Conservation (phyloP, 2,888 invertebrate species). For the Eupithecia dodoneata region DNA sequence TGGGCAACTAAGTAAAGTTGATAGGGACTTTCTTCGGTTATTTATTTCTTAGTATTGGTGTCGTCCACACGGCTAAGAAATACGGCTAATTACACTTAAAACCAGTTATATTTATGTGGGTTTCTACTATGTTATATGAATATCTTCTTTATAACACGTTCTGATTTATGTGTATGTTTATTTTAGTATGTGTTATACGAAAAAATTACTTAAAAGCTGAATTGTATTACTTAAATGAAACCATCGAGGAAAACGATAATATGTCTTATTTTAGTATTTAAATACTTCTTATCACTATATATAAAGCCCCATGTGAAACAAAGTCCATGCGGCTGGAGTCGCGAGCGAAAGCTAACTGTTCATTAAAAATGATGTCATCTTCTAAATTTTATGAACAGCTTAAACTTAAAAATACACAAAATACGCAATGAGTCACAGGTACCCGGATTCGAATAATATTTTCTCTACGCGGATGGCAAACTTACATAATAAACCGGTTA, state of each 20-base stretch:
- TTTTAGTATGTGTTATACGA: not conserved
- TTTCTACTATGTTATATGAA: not conserved
- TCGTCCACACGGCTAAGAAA: too few relatives aligned
- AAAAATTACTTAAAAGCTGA: not conserved
- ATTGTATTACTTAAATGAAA: not conserved
- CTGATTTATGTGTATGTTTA: too few relatives aligned
- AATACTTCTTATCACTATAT: not conserved
- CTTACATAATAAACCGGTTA: conserved; percentile 63
- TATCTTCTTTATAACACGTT: not conserved
- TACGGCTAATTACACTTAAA: not conserved
- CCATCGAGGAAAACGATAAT: not conserved
- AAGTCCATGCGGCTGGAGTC: not conserved
- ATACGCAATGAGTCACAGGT: conserved; percentile 55
- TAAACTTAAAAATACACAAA: conserved; percentile 35
- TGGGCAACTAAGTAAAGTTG: not conserved
- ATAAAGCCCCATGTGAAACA: not conserved
- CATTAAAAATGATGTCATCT: conserved; percentile 21
- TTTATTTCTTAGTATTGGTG: not conserved
- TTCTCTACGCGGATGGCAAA: conserved; percentile 59
- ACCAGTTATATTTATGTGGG: not conserved
- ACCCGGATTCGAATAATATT: conserved; percentile 67
- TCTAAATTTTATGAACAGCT: conserved; percentile 31
- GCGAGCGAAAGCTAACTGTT: not conserved
- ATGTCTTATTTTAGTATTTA: not conserved
- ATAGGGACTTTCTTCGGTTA: not conserved